Conservation (phyloP, 2,797 vertebrate genomes). For the Clarias pachynema region DNA sequence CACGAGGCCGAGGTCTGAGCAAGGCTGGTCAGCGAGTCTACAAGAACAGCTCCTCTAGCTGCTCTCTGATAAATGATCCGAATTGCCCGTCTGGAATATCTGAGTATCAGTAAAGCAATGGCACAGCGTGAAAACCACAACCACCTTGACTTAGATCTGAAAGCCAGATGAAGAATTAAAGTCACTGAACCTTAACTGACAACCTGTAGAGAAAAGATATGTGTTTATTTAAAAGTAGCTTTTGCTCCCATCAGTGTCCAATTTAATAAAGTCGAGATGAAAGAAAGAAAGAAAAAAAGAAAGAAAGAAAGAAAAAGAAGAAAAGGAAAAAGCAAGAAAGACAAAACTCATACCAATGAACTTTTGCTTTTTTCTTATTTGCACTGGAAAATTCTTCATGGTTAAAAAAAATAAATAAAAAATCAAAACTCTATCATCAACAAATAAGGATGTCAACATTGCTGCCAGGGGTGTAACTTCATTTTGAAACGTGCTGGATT, state of each 20-base stretch:
- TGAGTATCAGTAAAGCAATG: constrained; percentile 41
- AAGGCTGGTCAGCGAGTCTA: constrained; percentile 20
- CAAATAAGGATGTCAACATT: constrained; percentile 1
- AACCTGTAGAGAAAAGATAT: neutral
- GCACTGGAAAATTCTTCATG: constrained; percentile 18
- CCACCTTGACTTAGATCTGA: constrained; percentile 20
- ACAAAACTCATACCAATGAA: neutral
- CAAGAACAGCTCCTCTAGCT: constrained; percentile 23
- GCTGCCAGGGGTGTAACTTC: constrained; percentile 6
- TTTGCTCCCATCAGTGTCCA: neutral
- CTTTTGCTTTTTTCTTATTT: neutral
- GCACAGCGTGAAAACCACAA: constrained; percentile 23
- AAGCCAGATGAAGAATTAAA: constrained; percentile 3
- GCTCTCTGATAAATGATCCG: constrained; percentile 40
- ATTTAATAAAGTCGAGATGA: neutral
- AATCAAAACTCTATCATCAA: constrained; percentile 1
- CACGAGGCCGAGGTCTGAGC: constrained; percentile 20
- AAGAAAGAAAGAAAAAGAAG: constrained; percentile 9
- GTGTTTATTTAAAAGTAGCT: neutral
- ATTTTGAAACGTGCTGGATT: constrained; percentile 6
- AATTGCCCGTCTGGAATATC: constrained; percentile 47
- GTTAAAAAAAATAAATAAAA: neutral
- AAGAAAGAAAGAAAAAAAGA: constrained; percentile 10
- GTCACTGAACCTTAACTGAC: neutral
- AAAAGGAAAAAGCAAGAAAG: neutral